Evolutionary conservation across 2,888 invertebrate genomes (phyloP).

Genomic region (Drosophila prolongata): DNA sequence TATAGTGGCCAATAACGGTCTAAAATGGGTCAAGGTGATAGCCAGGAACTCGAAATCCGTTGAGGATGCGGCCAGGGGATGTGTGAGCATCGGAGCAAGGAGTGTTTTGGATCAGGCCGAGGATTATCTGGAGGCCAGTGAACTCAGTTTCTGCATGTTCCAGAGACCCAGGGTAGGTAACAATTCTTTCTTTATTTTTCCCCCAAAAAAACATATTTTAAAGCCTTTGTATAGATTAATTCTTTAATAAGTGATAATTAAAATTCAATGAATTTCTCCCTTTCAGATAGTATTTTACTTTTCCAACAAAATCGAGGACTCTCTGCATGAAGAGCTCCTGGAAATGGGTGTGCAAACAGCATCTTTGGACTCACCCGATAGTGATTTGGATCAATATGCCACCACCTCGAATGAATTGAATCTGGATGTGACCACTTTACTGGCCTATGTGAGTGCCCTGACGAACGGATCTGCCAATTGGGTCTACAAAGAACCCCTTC

Average conservation of each 20-base stretch:
- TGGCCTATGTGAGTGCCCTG: conserved; percentile 95
- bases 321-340: conserved; percentile 89
- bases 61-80: conserved; percentile 92
- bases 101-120: conserved; percentile 94
- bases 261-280: not conserved
- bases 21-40: conserved; percentile 94
- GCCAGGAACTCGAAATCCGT: conserved; percentile 95
- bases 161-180: conserved; percentile 89
- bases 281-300: conserved; percentile 91
- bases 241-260: too few species aligned
- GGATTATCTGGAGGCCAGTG: conserved; percentile 91
- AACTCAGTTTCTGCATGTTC: conserved; percentile 91
- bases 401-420: conserved; percentile 86
- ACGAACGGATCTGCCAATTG: conserved; percentile 93
- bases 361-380: conserved; percentile 60
- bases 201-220: too few species aligned
- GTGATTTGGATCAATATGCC: conserved; percentile 48
- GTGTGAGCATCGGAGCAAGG: conserved; percentile 93
- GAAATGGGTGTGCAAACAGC: conserved; percentile 87
- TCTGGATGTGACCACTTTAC: conserved; percentile 95
- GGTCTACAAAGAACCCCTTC: conserved; percentile 90
- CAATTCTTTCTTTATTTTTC: too few species aligned
- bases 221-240: too few species aligned
- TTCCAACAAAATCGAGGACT: conserved; percentile 91
- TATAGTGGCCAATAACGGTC: conserved; percentile 92